A percentile compares a stretch with the other conserved stretches of the same genome.
Evolutionary conservation across 2,888 invertebrate genomes (phyloP).

Genomic region (Cephus runcator): DNA sequence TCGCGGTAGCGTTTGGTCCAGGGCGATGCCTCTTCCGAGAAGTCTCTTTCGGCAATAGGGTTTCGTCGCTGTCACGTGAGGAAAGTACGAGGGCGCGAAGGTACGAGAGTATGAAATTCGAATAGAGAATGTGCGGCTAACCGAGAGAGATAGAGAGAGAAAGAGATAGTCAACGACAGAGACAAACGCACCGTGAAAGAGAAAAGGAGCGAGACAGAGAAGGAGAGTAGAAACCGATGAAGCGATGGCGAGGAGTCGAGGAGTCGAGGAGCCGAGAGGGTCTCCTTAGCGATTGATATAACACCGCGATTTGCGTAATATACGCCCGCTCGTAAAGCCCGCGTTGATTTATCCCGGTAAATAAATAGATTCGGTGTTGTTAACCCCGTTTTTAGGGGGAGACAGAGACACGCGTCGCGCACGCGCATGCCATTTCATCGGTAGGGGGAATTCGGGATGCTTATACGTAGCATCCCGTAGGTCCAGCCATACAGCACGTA

Average conservation of each 20-base stretch:
- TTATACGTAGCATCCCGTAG: background rate
- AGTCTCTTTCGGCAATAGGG: too few species aligned
- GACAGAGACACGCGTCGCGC: background rate
- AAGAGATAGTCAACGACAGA: too few species aligned
- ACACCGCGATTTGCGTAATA: constrained; percentile 30
- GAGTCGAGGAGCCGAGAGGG: constrained; percentile 19
- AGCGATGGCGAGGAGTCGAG: constrained; percentile 3
- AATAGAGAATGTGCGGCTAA: background rate
- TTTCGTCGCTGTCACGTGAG: too few species aligned
- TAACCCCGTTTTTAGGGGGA: constrained; percentile 46
- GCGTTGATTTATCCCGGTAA: constrained; percentile 40
- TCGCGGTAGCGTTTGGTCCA: too few species aligned
- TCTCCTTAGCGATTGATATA: constrained; percentile 37
- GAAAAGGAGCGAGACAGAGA: background rate
- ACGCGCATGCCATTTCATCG: background rate
- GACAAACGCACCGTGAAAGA: too few species aligned
- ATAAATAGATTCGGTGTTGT: constrained; percentile 53
- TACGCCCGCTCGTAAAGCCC: constrained; percentile 28
- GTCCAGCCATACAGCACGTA: too few species aligned
- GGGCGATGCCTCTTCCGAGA: too few species aligned
- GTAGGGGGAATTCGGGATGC: background rate
- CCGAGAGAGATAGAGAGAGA: too few species aligned
- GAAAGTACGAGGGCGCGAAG: background rate
- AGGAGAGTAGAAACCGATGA: background rate
- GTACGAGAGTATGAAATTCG: background rate